Evolutionary conservation across 2,113 vertebrate genomes (phyloP).

Genomic region (Nerophis ophidion): DNA sequence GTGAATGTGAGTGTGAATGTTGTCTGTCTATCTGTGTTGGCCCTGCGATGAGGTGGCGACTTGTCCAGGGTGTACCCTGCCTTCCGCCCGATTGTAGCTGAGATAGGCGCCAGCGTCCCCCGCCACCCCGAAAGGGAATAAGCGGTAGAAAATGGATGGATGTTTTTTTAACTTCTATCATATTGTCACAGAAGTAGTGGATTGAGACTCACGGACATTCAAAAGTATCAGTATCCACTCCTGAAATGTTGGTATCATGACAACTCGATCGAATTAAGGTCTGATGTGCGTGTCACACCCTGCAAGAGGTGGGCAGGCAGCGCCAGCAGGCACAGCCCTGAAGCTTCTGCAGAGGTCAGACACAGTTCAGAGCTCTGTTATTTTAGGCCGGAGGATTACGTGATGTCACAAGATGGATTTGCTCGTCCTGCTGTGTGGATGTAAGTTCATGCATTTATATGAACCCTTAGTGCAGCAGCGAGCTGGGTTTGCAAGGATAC

Average conservation of each 20-base stretch:
- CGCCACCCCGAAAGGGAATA: too few relatives aligned
- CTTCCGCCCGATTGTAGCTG: too few relatives aligned
- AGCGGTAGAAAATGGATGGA: too few relatives aligned
- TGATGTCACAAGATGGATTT: slow-evolving; percentile 61
- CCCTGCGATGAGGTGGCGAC: too few relatives aligned
- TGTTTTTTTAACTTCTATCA: too few relatives aligned
- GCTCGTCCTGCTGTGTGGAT: slow-evolving; percentile 39
- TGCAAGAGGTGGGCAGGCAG: slow-evolving; percentile 39
- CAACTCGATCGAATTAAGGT: not conserved
- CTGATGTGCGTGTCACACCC: slow-evolving; percentile 27
- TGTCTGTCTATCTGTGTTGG: too few relatives aligned
- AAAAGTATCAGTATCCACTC: too few relatives aligned
- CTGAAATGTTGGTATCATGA: slow-evolving; percentile 14
- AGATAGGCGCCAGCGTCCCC: too few relatives aligned
- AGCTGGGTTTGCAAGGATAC: slow-evolving; percentile 31
- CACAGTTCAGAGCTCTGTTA: slow-evolving; percentile 59
- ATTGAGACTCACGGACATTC: too few relatives aligned
- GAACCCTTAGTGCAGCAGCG: slow-evolving; percentile 40
- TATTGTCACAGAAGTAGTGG: too few relatives aligned
- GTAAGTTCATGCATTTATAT: slow-evolving; percentile 19
- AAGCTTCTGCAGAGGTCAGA: slow-evolving; percentile 35
- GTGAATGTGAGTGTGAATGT: too few relatives aligned
- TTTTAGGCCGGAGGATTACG: slow-evolving; percentile 61
- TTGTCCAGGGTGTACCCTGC: too few relatives aligned
- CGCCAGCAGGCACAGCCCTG: slow-evolving; percentile 44